These are phyloP conservation scores for Rhinatrema bivittatum DNA, from an alignment of 2,797 vertebrate genomes.

Conservation along the genomic window DNA sequence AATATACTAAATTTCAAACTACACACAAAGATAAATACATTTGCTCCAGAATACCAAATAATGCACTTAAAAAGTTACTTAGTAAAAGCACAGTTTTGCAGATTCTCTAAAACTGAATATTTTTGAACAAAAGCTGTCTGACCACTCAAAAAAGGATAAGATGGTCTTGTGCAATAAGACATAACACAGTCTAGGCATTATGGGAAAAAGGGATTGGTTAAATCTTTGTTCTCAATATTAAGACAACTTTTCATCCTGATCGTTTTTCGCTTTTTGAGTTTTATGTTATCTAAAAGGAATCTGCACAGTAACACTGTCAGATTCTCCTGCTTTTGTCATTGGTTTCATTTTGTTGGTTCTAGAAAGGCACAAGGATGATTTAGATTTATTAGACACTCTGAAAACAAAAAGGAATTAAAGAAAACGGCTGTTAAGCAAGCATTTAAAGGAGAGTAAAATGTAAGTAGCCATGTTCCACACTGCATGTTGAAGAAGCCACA, in stretches of 20 bases:
- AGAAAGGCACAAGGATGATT: constrained; percentile 47
- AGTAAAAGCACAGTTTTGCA: constrained; percentile 70
- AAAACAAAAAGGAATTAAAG: not conserved
- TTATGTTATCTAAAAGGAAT: constrained; percentile 19
- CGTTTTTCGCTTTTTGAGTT: constrained; percentile 9
- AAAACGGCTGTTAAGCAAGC: no score
- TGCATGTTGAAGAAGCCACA: no score
- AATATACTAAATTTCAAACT: constrained; percentile 59
- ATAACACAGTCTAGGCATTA: constrained; percentile 48
- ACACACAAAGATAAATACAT: constrained; percentile 58
- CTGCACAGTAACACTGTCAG: not conserved
- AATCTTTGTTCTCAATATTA: constrained; percentile 41
- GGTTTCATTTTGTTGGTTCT: constrained; percentile 23
- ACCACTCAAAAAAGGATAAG: constrained; percentile 64
- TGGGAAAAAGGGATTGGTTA: constrained; percentile 51
- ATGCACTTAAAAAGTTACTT: constrained; percentile 50
- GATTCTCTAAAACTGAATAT: constrained; percentile 63
- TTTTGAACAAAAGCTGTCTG: constrained; percentile 61
- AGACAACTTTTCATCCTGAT: constrained; percentile 13
- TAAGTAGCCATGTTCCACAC: no score
- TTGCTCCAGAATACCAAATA: constrained; percentile 50
- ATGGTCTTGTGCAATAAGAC: constrained; percentile 41
- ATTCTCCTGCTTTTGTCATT: not conserved
- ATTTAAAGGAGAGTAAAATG: no score
- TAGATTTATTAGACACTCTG: constrained; percentile 8